phyloP scores from a whole-genome alignment of 2,113 vertebrate genomes.

The Ginglymostoma cirratum region DNA sequence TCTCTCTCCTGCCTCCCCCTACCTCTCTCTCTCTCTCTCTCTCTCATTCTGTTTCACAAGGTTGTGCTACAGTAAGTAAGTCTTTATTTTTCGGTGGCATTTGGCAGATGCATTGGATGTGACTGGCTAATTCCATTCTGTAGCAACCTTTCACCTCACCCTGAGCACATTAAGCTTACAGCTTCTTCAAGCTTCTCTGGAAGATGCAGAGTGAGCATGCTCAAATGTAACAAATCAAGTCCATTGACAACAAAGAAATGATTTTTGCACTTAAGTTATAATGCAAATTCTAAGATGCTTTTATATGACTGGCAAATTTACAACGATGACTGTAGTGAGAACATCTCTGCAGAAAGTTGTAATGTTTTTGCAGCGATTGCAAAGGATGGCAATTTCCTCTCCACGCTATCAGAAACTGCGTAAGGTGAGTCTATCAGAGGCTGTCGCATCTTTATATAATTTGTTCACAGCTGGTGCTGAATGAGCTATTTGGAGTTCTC shows the following conservation, averaged over 20 bases:
- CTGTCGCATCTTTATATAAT: constrained; percentile 9
- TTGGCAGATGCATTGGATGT: constrained; percentile 1
- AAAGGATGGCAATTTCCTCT: constrained; percentile 98
- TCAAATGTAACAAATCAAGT: constrained; percentile 72
- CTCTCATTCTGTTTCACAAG: constrained; percentile 48
- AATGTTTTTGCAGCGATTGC: constrained; percentile 94
- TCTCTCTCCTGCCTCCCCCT: not conserved
- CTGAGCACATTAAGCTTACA: constrained; percentile 41
- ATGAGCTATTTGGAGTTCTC: not conserved
- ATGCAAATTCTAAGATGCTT: constrained; percentile 91
- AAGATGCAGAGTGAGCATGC: constrained; percentile 62
- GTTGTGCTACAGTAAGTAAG: constrained; percentile 43
- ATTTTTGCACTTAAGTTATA: constrained; percentile 79
- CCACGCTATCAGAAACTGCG: constrained; percentile 98
- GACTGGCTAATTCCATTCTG: constrained; percentile 6
- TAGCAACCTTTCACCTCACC: constrained; percentile 39
- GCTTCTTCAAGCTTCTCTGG: constrained; percentile 54
- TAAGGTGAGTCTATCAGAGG: constrained; percentile 70
- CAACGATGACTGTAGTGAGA: constrained; percentile 99
- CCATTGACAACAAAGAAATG: constrained; percentile 73
- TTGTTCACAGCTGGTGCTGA: not conserved
- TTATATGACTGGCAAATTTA: constrained; percentile 91
- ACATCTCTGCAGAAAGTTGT: constrained; percentile 99
- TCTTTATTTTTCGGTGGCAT: not conserved
- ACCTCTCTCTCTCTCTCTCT: not conserved